Evolutionary conservation across 2,113 vertebrate genomes (phyloP), one percentile per base, ranked within the genome.

Genomic region (Cyanoramphus novaezelandiae): DNA sequence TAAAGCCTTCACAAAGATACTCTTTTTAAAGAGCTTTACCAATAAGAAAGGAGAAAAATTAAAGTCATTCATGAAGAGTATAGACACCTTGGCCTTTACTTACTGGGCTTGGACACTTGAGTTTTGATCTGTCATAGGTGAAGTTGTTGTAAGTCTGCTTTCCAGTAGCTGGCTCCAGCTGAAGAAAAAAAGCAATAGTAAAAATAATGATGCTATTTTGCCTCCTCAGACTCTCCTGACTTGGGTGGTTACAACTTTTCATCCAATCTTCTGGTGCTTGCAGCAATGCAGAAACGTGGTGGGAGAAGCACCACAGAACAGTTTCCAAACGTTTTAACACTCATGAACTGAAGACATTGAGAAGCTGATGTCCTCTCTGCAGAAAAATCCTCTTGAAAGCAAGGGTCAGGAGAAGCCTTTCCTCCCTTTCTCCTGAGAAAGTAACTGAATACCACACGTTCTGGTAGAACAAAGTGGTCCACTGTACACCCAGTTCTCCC

Each of bases 101-200:
- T 98, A 99, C 99, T 86, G 98, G 68, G 9, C 96, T 98, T 72
- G 99, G 99, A 90, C 99, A 99, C 82, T 95, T 99, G 84, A 99
- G 97, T 95, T 97, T 98, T 90, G 95, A 94, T 93, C 99, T 98
- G 96, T 91, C 95, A 68, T 98, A 71, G 50, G 98, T 98, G 90
- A 99, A 99, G 96, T 99, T 98, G 97, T 98, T 99, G 96, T 97
- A 99, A 21, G 95, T 97, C 59, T 98, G 98, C 97, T 99, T 99
- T 76, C 76, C 81, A 64, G 98, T 98, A 89, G 98, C 98, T 33
- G 99, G 99, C 90, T 99, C 99, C 97, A 99, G 44, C 99, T 99
- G 92, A 93, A 86, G 86, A 95, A 91, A 95, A 33, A 95, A 88
- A 94, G 23, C 43, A 72, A 37, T 15, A n/a, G 16, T 88, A 82